Percentiles rank a stretch among this genome's conserved stretches.
Conservation (phyloP, 2,797 vertebrate genomes). For the Coregonus sp. region DNA sequence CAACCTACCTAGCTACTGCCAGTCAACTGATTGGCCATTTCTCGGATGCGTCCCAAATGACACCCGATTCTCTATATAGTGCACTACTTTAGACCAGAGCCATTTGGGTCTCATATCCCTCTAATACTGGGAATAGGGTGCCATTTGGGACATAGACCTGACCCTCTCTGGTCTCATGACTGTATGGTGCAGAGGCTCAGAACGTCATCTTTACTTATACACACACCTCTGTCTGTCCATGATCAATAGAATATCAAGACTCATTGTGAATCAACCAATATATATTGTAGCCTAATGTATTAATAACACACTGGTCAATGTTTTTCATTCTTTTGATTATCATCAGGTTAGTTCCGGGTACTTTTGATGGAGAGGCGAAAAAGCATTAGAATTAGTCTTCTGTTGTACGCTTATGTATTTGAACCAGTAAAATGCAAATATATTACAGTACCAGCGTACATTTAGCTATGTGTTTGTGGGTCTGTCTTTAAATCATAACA, state of each 20-base stretch:
- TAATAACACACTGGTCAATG: neutral
- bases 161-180: neutral
- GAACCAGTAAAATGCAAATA: constrained; percentile 21
- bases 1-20: constrained; percentile 43
- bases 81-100: neutral
- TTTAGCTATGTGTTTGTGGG: constrained; percentile 26
- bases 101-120: too few relatives aligned
- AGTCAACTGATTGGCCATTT: constrained; percentile 34
- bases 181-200: neutral
- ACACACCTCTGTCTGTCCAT: constrained; percentile 16
- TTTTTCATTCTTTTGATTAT: constrained; percentile 18
- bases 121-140: too few relatives aligned
- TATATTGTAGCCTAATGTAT: constrained; percentile 7
- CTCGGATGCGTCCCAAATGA: neutral
- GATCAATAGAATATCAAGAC: constrained; percentile 20
- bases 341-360: constrained; percentile 16
- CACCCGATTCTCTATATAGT: neutral
- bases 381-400: constrained; percentile 38
- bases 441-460: constrained; percentile 23
- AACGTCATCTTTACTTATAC: neutral
- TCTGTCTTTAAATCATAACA: constrained; percentile 31
- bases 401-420: neutral
- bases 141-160: constrained; percentile 5
- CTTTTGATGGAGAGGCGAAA: constrained; percentile 26
- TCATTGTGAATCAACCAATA: constrained; percentile 3